Evolutionary conservation across 1,140 invertebrate species (phyloP), one percentile per base, ranked within the genome.

Genomic region (Chironomus striatipennis): DNA sequence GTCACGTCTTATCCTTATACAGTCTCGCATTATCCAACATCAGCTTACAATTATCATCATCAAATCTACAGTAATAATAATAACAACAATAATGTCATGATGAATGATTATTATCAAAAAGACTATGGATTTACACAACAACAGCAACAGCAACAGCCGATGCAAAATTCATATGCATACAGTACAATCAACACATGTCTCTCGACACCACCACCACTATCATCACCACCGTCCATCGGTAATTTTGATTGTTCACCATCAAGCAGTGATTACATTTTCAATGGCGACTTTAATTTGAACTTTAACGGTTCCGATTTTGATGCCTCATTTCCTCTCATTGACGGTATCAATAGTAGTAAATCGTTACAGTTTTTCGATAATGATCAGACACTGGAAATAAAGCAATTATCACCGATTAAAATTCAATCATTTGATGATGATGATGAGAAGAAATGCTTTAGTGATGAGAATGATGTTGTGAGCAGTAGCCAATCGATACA

Each of bases 261-360:
- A 57, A 57, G 47, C 47, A 57, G n/a, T 12, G 65, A 70, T 70
- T 70, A 70, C 10, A 70, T 70, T 70, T 70, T 70, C 65, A 70
- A 70, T 70, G 65, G 65, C 17, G 65, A 70, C 20, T 70, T 70
- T 70, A 20, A 9, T 18, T 9, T 70, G 18, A 70, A 70, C 10
- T 70, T 70, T 21, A 70, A 70, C 18, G 20, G 47, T 57, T 57
- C 65, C 7, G 65, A 70, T 20, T 70, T 70, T 70, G 65, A 70
- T 70, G 20, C 17, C 9, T 70, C 65, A 70, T 70, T 70, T 70
- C 65, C 65, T 15, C 65, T 70, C 65, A 70, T 70, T 21, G 65
- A 70, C 18, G 65, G 47, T 57, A n/a, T 57, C n/a, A 15, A 15
- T 15, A 10, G 15, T 15, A 12, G n/a, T 12, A 57, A 57, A 57